Percentiles rank a stretch among this genome's conserved stretches.
Evolutionary conservation across 2,797 vertebrate species (phyloP).

Genomic region (Characodon lateralis): DNA sequence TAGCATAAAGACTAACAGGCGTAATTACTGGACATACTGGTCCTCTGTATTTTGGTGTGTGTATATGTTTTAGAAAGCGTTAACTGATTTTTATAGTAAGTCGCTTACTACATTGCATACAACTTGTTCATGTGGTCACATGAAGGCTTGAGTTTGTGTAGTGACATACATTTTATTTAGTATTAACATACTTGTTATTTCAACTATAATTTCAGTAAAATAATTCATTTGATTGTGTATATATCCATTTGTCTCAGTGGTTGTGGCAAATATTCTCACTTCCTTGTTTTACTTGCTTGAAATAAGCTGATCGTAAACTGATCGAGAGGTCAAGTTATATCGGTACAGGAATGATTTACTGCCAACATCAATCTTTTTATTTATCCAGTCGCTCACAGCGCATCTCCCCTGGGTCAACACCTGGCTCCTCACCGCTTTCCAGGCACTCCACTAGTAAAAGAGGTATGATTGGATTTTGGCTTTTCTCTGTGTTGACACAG

Average conservation of each 20-base stretch:
- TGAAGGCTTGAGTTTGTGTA: neutral
- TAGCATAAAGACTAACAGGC: neutral
- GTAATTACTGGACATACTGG: neutral
- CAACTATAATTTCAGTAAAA: neutral
- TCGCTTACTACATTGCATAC: neutral
- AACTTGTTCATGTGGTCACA: rapidly evolving
- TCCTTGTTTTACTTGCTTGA: slow-evolving; percentile 47
- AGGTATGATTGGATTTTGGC: slow-evolving; percentile 58
- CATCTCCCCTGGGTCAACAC: slow-evolving; percentile 80
- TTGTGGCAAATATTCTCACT: neutral
- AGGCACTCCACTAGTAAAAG: slow-evolving; percentile 83
- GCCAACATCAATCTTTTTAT: slow-evolving; percentile 80
- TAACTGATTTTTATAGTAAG: neutral
- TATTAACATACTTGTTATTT: neutral
- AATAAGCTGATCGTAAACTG: slow-evolving; percentile 81
- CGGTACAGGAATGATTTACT: slow-evolving; percentile 65
- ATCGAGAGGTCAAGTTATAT: slow-evolving; percentile 77
- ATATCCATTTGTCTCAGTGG: neutral
- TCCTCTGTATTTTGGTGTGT: neutral
- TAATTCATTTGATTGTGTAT: neutral
- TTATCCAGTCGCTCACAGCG: slow-evolving; percentile 75
- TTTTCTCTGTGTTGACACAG: neutral
- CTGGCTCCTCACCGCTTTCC: slow-evolving; percentile 84
- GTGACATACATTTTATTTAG: neutral
- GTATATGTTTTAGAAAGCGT: neutral